Evolutionary conservation across 1,140 invertebrate genomes (phyloP).

Genomic region (Drosophila navojoa): DNA sequence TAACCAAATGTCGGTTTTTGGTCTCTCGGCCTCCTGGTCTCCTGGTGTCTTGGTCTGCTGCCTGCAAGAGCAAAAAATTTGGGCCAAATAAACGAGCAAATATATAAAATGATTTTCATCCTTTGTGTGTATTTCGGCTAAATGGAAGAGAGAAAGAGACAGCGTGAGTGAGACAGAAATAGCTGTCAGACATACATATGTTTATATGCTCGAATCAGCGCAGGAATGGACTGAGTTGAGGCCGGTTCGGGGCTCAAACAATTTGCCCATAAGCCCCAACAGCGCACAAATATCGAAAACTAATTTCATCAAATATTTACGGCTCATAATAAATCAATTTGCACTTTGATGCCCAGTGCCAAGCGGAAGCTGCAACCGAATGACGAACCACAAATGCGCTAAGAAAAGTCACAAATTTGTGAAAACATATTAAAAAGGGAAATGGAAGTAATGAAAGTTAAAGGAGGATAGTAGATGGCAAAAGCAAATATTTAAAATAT

Average conservation of each 20-base stretch:
- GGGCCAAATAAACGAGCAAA: constrained; percentile 68
- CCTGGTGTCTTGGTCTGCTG: not conserved
- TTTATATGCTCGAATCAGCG: not conserved
- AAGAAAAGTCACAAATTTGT: not conserved
- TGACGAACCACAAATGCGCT: not conserved
- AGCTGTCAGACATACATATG: constrained; percentile 9
- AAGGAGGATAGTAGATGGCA: too few relatives aligned
- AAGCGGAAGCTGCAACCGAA: not conserved
- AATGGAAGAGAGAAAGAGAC: not conserved
- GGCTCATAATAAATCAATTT: constrained; percentile 50
- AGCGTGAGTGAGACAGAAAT: not conserved
- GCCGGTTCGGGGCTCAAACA: not conserved
- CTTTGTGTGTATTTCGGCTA: constrained; percentile 33
- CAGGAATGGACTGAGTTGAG: not conserved
- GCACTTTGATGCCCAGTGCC: constrained; percentile 27
- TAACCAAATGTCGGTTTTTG: constrained; percentile 43
- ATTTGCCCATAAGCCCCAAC: constrained; percentile 21
- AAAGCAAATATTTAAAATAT: not conserved
- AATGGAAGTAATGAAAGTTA: too few relatives aligned
- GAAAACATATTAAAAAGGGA: not conserved
- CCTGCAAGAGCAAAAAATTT: constrained; percentile 46
- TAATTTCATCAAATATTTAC: constrained; percentile 66
- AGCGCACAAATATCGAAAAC: constrained; percentile 51
- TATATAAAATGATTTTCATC: constrained; percentile 56
- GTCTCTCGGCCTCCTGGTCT: not conserved